Base-by-base conservation (phyloP, 2,113 vertebrate species). In the Macrotus californicus region DNA sequence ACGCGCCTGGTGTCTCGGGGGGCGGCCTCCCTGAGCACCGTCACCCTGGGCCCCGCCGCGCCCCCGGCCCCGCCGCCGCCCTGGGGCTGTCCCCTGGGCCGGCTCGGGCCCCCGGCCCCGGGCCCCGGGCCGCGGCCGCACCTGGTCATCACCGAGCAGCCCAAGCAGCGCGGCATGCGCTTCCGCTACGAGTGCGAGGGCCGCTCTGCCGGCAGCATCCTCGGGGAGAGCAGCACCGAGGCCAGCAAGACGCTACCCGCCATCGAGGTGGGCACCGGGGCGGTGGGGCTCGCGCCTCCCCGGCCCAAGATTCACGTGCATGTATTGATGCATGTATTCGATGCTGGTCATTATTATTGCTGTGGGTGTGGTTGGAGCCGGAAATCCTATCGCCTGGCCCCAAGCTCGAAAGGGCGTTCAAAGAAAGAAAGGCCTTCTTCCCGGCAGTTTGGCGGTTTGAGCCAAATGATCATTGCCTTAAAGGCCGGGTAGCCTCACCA, bases 121-220 rank as follows among this genome's bases (percentile, higher is more conserved):
- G 93, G 97, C 9, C 81, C 80, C 6, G 96, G 59, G 80, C 88
- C 96, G 4, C 66, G 87, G 76, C 99, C 99, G 3, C 95, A 95
- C 24, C 97, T 99, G 77, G 97, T 98, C 90, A 98, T 99, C 94
- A 98, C 98, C 0, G 99, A 99, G 98, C 99, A 99, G 98, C 99
- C 99, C 61, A 99, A 99, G 94, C 99, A 99, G 97, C 98, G 99
- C 6, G 99, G 99, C 43, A 99, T 99, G 99, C 98, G 99, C 31
- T 99, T 99, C 95, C 99, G 99, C 66, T 99, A 99, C 7, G 98
- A 99, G 96, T 99, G 99, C 2, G 99, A 99, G 96, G 99, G 99
- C 1, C 98, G 99, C 36, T 99, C 99, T 0, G 99, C 99, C 0
- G 99, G 99, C 54, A 99, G 99, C 98, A 99, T 99, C 98, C 98